Base-by-base conservation (phyloP, 1,140 invertebrate species). In the Panagrolaimus sp. region DNA sequence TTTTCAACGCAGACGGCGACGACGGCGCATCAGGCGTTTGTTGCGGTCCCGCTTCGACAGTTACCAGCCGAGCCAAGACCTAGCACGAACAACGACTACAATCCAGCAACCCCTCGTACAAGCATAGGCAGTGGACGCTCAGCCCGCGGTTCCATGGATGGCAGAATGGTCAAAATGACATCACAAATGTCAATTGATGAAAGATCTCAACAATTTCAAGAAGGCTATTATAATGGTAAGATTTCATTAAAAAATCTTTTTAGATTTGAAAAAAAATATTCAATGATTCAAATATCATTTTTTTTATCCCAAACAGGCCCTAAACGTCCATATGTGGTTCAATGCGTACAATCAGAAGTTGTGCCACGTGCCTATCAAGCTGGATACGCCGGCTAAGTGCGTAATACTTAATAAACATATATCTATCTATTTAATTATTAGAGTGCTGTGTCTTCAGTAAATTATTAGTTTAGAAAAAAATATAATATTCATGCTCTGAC, bases 1-100 rank as follows among this genome's bases (percentile, higher is more conserved):
- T 57, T 57, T 57, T 57, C 51, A 57, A 57, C 51, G 51, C 51
- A 57, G 51, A 57, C 51, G 51, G 27, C 51, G 51, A 57, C 51
- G 51, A 27, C 51, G n/a, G 27, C 51, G 51, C 51, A 57, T 57
- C 20, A 20, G 51, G 51, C 51, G 51, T 57, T 27, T 57, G 14
- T 57, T 57, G 51, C 51, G 51, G 51, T 57, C 8, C 51, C 51
- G 51, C 11, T 57, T 57, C 51, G 51, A 57, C 51, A 57, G 51
- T 27, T 57, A 57, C 51, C 51, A 20, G 9, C 51, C 20, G 51
- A 57, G 51, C 51, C 51, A 57, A 57, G 27, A 27, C 7, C 27
- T 27, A 20, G 20, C 27, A 9, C 51, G 20, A 48, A 27, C 20
- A 57, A 20, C 51, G 51, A 25, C 51, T 20, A 57, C 51, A 20